phyloP scores from a whole-genome alignment of 2,888 invertebrate species.

The Eubasilissa splendida region DNA sequence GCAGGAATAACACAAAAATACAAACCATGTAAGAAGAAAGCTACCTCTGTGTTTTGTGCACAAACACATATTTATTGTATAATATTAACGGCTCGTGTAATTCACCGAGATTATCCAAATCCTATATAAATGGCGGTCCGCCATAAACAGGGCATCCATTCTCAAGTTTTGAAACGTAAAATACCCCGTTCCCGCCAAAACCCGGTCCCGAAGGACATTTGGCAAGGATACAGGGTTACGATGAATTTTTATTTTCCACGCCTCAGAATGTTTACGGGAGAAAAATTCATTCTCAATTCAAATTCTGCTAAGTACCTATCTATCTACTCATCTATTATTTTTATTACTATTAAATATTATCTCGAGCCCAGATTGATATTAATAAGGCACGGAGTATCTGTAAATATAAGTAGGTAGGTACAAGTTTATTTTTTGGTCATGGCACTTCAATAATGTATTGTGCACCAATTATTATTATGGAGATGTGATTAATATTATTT shows the following conservation, averaged over 20 bases:
- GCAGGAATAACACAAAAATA: background rate
- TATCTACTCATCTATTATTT: too few species aligned
- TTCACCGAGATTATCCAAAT: slow-evolving; percentile 57
- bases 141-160: slow-evolving; percentile 56
- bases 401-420: too few species aligned
- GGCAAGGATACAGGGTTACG: slow-evolving; percentile 42
- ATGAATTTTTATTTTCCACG: slow-evolving; percentile 10
- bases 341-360: too few species aligned
- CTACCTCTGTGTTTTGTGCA: background rate
- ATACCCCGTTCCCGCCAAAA: slow-evolving; percentile 22
- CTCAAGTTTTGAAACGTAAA: slow-evolving; percentile 48
- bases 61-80: slow-evolving; percentile 37
- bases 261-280: background rate
- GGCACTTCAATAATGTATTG: too few species aligned
- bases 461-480: too few species aligned
- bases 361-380: too few species aligned
- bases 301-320: too few species aligned
- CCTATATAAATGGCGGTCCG: slow-evolving; percentile 53
- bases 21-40: background rate
- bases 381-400: too few species aligned
- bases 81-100: slow-evolving; percentile 52
- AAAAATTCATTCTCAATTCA: too few species aligned
- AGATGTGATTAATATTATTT: too few species aligned
- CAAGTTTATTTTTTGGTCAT: too few species aligned
- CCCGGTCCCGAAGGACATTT: slow-evolving; percentile 43